Evolutionary conservation across 2,888 invertebrate species (phyloP).

Genomic region (Polydrusus pterygomalis): DNA sequence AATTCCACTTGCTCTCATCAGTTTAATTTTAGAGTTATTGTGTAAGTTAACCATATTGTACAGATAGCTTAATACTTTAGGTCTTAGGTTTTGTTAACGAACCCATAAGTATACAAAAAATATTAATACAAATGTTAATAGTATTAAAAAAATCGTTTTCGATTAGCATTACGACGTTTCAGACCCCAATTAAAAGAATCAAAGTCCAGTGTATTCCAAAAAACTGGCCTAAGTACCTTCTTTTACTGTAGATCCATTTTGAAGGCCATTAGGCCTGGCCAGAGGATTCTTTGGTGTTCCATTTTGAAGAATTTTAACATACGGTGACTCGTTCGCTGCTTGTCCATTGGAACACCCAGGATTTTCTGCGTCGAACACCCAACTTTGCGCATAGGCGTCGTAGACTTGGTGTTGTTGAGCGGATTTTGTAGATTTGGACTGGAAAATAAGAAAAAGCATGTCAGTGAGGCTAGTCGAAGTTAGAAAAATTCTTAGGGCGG

Average conservation of each 20-base stretch:
- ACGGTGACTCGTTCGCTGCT: conserved; percentile 61
- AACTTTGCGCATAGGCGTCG: conserved; percentile 73
- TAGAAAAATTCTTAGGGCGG: no score
- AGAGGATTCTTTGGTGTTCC: conserved; percentile 62
- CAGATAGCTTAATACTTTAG: no score
- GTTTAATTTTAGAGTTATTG: no score
- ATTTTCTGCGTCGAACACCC: conserved; percentile 73
- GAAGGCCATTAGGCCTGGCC: conserved; percentile 56
- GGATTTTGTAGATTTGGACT: conserved; percentile 70
- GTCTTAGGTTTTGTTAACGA: no score
- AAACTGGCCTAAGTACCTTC: conserved; percentile 44
- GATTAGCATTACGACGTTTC: no score
- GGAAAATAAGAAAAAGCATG: conserved; percentile 58
- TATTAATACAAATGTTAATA: no score
- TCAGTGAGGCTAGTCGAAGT: neutral
- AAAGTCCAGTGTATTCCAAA: no score
- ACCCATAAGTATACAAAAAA: no score
- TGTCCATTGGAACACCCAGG: conserved; percentile 64
- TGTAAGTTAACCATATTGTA: no score
- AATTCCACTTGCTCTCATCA: no score
- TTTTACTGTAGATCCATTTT: conserved; percentile 60
- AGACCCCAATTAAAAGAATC: no score
- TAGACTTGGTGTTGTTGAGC: conserved; percentile 63
- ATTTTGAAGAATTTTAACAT: conserved; percentile 67
- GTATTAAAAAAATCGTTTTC: no score